Percentiles rank a stretch among this genome's conserved stretches.
Evolutionary conservation across 2,888 invertebrate genomes (phyloP).

Genomic region (Melinaea marsaeus): DNA sequence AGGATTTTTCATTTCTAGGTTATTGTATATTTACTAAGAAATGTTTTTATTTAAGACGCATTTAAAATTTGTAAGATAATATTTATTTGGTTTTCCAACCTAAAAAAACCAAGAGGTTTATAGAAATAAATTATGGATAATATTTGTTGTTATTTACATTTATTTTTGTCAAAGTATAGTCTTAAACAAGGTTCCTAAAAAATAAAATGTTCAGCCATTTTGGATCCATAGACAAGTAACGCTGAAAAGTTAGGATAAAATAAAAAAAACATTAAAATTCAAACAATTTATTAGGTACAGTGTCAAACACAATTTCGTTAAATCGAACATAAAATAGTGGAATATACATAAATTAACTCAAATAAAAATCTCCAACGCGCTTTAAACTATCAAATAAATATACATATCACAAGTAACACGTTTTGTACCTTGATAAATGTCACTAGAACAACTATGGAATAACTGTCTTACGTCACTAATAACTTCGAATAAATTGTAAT

Average conservation of each 20-base stretch:
- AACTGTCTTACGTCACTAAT: slow-evolving; percentile 21
- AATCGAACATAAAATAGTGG: slow-evolving; percentile 28
- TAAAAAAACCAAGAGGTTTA: slow-evolving; percentile 1
- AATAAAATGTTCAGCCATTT: no score
- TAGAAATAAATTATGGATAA: background rate
- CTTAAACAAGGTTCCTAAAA: no score
- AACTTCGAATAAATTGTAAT: slow-evolving; percentile 38
- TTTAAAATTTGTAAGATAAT: slow-evolving; percentile 49
- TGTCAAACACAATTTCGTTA: slow-evolving; percentile 25
- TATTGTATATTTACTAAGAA: slow-evolving; percentile 44
- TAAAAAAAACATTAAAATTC: background rate
- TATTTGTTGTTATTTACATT: no score
- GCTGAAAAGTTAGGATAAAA: no score
- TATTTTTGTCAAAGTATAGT: no score
- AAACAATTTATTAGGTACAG: slow-evolving; percentile 22
- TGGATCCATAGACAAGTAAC: no score
- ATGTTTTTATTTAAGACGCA: slow-evolving; percentile 55
- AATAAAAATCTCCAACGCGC: slow-evolving; percentile 18
- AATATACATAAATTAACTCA: slow-evolving; percentile 30
- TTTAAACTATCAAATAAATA: slow-evolving; percentile 44
- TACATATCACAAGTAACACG: slow-evolving; percentile 57
- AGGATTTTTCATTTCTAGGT: slow-evolving; percentile 44
- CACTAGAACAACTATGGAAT: slow-evolving; percentile 19
- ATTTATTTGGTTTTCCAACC: background rate
- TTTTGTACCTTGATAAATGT: slow-evolving; percentile 53